These are phyloP conservation scores for Keiferia lycopersicella DNA, from an alignment of 2,888 invertebrate species.

Conservation along the genomic window DNA sequence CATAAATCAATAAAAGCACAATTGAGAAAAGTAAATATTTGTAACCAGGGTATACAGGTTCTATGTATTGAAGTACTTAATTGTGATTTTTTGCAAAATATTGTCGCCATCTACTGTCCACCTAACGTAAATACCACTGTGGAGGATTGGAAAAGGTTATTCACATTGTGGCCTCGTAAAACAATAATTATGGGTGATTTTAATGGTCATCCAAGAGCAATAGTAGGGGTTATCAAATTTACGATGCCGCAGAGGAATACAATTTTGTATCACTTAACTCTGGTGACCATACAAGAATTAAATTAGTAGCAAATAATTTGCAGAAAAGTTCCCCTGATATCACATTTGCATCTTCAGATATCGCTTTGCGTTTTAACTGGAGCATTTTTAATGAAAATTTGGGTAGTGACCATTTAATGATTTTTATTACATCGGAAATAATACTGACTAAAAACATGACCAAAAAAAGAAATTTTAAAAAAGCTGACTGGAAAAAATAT, in stretches of 20 bases:
- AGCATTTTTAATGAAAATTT: conserved; percentile 8
- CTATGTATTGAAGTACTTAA: conserved; percentile 19
- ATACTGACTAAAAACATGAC: not conserved
- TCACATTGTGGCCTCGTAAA: conserved; percentile 1
- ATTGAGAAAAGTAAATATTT: not conserved
- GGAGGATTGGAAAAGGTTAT: conserved; percentile 1
- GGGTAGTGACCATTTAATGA: conserved; percentile 10
- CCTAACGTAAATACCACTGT: not conserved
- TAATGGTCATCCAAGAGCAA: conserved; percentile 28
- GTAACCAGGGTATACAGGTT: not conserved
- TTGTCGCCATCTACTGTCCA: conserved; percentile 27
- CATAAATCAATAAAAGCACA: conserved; percentile 14
- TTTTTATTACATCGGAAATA: not conserved
- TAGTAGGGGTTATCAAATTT: conserved; percentile 6
- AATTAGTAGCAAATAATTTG: conserved; percentile 11
- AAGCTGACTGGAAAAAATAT: conserved; percentile 16
- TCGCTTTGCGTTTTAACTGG: conserved; percentile 25
- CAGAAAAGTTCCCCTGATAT: conserved; percentile 26
- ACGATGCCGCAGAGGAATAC: not conserved
- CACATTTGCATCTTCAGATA: conserved; percentile 22
- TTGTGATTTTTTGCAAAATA: conserved; percentile 22
- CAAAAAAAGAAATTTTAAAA: conserved; percentile 17
- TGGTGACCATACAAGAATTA: not conserved
- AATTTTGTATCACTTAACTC: conserved; percentile 5
- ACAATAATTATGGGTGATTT: conserved; percentile 30